Evolutionary conservation across 2,113 vertebrate species (phyloP).

Genomic region (Chrysemys picta): DNA sequence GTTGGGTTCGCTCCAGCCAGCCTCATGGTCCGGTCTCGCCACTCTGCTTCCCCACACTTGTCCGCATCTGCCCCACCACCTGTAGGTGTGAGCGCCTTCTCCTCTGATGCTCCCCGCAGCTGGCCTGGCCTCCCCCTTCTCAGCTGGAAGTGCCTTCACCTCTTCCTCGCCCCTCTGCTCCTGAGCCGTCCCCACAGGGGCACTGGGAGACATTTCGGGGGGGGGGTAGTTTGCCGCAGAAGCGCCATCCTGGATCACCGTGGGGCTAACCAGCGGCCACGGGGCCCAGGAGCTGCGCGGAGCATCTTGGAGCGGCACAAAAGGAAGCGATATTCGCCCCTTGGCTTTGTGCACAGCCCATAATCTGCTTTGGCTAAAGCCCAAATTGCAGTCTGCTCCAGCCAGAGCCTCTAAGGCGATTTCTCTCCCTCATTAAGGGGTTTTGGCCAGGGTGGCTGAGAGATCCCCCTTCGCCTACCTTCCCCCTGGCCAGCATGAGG

Average conservation of each 20-base stretch:
- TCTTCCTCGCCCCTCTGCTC: not conserved
- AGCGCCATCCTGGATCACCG: not conserved
- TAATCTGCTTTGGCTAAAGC: slow-evolving; percentile 67
- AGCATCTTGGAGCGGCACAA: not conserved
- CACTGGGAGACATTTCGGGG: no score
- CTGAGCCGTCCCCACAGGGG: not conserved
- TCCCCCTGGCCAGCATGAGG: not conserved
- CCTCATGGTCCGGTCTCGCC: not conserved
- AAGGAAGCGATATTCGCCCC: not conserved
- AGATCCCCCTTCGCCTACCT: not conserved
- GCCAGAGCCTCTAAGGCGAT: slow-evolving; percentile 52
- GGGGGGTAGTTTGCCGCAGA: not conserved
- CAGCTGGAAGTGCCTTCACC: not conserved
- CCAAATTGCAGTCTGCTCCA: slow-evolving; percentile 47
- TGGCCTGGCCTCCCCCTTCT: not conserved
- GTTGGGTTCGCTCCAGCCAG: not conserved
- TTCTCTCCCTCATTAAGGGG: slow-evolving; percentile 41
- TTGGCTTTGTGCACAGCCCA: slow-evolving; percentile 27
- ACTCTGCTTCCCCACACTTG: not conserved
- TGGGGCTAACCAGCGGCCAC: not conserved
- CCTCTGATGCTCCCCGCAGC: not conserved
- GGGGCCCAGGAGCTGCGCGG: not conserved
- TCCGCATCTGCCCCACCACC: not conserved
- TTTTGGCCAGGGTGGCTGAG: fast-evolving
- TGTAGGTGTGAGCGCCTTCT: not conserved